Percentiles rank a stretch among this genome's conserved stretches.
phyloP scores from a whole-genome alignment of 2,113 vertebrate genomes.

The Catharus minimus region DNA sequence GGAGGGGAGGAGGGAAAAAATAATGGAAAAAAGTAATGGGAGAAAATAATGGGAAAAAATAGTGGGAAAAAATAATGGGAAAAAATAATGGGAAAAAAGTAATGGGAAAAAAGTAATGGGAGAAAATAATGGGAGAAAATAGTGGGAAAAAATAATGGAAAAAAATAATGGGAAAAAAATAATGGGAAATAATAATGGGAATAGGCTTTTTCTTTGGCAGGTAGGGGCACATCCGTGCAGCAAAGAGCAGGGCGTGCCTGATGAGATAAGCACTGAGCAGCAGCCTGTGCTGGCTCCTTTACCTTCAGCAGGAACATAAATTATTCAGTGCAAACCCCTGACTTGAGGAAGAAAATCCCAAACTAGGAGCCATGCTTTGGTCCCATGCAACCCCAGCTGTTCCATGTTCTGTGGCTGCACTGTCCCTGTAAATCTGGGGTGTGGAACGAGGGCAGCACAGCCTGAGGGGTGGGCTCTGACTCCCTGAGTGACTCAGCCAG shows the following conservation, averaged over 20 bases:
- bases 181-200: background rate
- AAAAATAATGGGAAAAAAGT: no score
- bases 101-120: no score
- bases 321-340: background rate
- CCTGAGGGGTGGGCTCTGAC: background rate
- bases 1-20: background rate
- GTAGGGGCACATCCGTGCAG: constrained; percentile 3
- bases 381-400: background rate
- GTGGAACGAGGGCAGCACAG: background rate
- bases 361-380: background rate
- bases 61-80: no score
- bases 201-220: background rate
- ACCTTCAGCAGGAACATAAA: background rate
- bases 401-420: fast-evolving
- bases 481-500: background rate
- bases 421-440: background rate
- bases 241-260: constrained; percentile 4
- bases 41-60: background rate
- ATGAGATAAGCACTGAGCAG: background rate
- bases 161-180: no score
- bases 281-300: background rate
- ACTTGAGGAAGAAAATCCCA: background rate
- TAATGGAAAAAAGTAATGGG: background rate
- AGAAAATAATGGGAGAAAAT: background rate
- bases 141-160: no score